phyloP scores from a whole-genome alignment of 2,888 invertebrate species.

The Eristalis intricaria region DNA sequence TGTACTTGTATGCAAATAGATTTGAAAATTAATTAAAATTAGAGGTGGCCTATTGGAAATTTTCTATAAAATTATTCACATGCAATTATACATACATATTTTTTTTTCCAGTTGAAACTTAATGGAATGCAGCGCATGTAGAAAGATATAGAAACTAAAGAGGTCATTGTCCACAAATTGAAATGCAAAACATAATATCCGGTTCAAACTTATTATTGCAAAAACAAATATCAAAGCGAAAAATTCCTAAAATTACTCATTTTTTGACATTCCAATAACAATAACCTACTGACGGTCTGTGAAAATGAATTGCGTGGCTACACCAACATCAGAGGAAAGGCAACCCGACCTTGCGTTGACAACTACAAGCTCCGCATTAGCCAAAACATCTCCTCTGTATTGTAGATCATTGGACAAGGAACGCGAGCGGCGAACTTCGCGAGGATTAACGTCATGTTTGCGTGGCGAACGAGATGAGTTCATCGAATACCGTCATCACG shows the following conservation, averaged over 20 bases:
- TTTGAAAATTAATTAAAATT: not conserved
- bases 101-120: not conserved
- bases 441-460: conserved; percentile 80
- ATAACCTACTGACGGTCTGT: not conserved
- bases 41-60: not conserved
- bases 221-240: conserved; percentile 35
- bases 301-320: conserved; percentile 80
- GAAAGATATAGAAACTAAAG: not conserved
- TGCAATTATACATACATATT: not conserved
- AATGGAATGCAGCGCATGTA: not conserved
- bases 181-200: conserved; percentile 38
- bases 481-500: conserved; percentile 76
- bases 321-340: conserved; percentile 78
- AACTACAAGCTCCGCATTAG: conserved; percentile 54
- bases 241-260: not conserved
- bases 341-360: conserved; percentile 73
- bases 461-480: conserved; percentile 81
- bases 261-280: not conserved
- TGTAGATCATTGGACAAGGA: conserved; percentile 75
- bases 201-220: conserved; percentile 29
- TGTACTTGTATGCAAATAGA: not conserved
- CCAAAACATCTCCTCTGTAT: conserved; percentile 72
- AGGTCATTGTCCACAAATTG: conserved; percentile 13
- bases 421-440: conserved; percentile 78
- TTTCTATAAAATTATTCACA: not conserved